Base-by-base conservation (phyloP, 2,113 vertebrate species). In the Calonectris borealis region DNA sequence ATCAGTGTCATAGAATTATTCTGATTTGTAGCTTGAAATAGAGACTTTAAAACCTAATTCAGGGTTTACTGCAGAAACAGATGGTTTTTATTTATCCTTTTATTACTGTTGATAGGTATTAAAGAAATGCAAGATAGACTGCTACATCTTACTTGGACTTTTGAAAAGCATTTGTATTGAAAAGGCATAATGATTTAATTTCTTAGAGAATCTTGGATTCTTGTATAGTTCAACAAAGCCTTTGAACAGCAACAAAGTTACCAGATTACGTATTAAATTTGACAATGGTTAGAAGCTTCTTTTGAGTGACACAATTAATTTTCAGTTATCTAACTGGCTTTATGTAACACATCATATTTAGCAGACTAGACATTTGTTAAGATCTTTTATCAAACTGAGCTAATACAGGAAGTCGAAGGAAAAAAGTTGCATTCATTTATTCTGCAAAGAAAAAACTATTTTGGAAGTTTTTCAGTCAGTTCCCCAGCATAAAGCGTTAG, bases 341-440 rank as follows among this genome's bases (percentile, higher is more conserved):
- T 90, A 71, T 80, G 78, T 83, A 86, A 64, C 48, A 75, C 75
- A 79, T 88, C 57, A 26, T 94, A 77, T 46, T 84, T 81, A 76
- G 77, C 71, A 96, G 55, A 29, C 20, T 29, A 88, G 81, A 73
- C 17, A 19, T 62, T 81, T 92, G 40, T 93, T 90, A 86, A 96
- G 40, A 58, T 92, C 52, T 88, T 95, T 96, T 91, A 72, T 90
- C 87, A 94, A 96, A 73, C 86, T 72, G 31, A 82, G 73, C 81
- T 95, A 78, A 86, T 44, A 80, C 38, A 90, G 40, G 58, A 91
- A 70, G 72, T 78, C 3, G 73, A 75, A 71, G 73, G 71, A 71
- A 78, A 79, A 46, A 82, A 90, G 49, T 69, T 54, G 21, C 62
- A 48, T 76, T 82, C 40, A 57, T 88, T 91, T 88, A 31, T 86